Evolutionary conservation across 2,888 invertebrate genomes (phyloP), one percentile per base, ranked within the genome.

Genomic region (Chrysodeixis includens): DNA sequence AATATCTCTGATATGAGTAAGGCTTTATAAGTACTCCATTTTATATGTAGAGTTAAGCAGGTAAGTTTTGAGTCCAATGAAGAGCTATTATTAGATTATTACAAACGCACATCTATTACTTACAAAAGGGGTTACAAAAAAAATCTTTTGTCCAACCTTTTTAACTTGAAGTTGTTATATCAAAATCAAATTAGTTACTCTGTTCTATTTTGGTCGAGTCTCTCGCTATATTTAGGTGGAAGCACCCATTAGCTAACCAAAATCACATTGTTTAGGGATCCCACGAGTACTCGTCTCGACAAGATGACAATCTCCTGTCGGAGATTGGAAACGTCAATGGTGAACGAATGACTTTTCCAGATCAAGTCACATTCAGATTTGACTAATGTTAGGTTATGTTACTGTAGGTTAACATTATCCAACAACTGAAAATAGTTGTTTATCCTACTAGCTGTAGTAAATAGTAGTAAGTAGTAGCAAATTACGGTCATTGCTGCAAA

Each of bases 261-360:
- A 49, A 49, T 49, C 18, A 49, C 20, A 49, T 18, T 49, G 46
- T 49, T 49, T 49, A 20, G 46, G 46, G 46, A 5, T 5, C 40
- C 40, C 40, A 5, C 6, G n/a, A 49, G 20, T 8, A 4, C 10
- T 20, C 46, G 18, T 12, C 46, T 49, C 20, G 1, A 20, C 10
- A 20, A 49, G 46, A 49, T 49, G 46, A 20, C 46, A 49, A 49
- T 49, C 46, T 49, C 20, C 20, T 49, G 9, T 49, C 46, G 46
- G 46, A 49, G 46, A 49, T 49, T 18, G 16, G 46, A 49, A 49
- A 49, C 20, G 46, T 49, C 46, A 49, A 49, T 49, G 46, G 46
- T 49, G 20, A 49, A 49, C 18, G 46, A 49, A 49, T 49, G 46
- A 20, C 20, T 18, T 20, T 49, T 49, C 16, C 18, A 46, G 9